phyloP scores from a whole-genome alignment of 2,113 vertebrate genomes.

The Aythya baeri region DNA sequence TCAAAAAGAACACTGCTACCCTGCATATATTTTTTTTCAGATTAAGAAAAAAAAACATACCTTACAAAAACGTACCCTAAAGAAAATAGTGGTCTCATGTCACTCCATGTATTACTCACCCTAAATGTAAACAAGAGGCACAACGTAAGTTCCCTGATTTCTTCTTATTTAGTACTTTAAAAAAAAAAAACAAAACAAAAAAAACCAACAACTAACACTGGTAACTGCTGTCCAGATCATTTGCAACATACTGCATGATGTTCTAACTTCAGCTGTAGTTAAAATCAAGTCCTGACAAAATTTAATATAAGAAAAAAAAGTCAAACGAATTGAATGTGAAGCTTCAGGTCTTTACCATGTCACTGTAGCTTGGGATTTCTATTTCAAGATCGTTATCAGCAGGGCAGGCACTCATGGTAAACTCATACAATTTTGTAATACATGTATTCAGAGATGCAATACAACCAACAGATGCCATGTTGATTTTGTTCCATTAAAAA shows the following conservation, averaged over 20 bases:
- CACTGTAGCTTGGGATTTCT: constrained; percentile 22
- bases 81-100: constrained; percentile 64
- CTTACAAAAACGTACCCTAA: constrained; percentile 30
- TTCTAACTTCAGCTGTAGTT: constrained; percentile 27
- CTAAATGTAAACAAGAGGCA: constrained; percentile 78
- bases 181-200: background rate
- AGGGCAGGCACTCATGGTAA: constrained; percentile 76
- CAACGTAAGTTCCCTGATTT: constrained; percentile 67
- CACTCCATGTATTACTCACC: constrained; percentile 48
- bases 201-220: constrained; percentile 40
- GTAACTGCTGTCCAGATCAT: constrained; percentile 32
- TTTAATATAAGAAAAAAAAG: constrained; percentile 3
- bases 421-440: constrained; percentile 64
- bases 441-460: constrained; percentile 46
- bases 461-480: constrained; percentile 22
- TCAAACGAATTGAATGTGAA: constrained; percentile 46
- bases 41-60: constrained; percentile 56
- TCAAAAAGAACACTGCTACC: constrained; percentile 30
- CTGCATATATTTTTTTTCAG: constrained; percentile 45
- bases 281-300: constrained; percentile 36
- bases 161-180: constrained; percentile 57
- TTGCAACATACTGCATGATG: constrained; percentile 39
- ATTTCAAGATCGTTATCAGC: constrained; percentile 30
- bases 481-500: constrained; percentile 68
- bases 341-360: constrained; percentile 33